Evolutionary conservation across 1,140 invertebrate genomes (phyloP).

Genomic region (Onthophagus taurus): DNA sequence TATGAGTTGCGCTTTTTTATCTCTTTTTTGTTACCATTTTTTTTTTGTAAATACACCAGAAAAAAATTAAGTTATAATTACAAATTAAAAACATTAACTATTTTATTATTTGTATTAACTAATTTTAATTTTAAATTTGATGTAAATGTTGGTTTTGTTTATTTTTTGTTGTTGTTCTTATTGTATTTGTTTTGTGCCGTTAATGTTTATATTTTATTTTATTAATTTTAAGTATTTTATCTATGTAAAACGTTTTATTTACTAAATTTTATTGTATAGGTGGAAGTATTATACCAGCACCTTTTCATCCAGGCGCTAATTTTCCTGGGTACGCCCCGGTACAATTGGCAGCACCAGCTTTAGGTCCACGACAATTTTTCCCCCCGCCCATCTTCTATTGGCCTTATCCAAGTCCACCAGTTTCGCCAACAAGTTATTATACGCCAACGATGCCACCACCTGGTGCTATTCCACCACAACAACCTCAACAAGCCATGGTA

Average conservation of each 20-base stretch:
- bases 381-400: conserved; percentile 68
- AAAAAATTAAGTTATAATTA: too few species aligned
- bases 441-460: conserved; percentile 45
- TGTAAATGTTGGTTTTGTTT: too few species aligned
- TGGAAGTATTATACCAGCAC: conserved; percentile 47
- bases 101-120: too few species aligned
- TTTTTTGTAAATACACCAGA: too few species aligned
- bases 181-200: too few species aligned
- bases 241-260: background rate
- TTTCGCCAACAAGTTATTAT: conserved; percentile 79
- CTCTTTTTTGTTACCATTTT: too few species aligned
- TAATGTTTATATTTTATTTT: too few species aligned
- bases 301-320: conserved; percentile 38
- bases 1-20: too few species aligned
- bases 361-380: conserved; percentile 39
- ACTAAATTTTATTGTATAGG: conserved; percentile 35
- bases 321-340: conserved; percentile 38
- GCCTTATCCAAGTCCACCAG: conserved; percentile 86
- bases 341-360: conserved; percentile 37
- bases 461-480: conserved; percentile 27
- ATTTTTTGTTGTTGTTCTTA: too few species aligned
- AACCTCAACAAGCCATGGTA: conserved; percentile 30
- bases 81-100: too few species aligned
- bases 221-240: too few species aligned
- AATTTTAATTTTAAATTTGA: too few species aligned